Base-by-base conservation (phyloP, 2,888 invertebrate species). In the Tachystola acroxantha region DNA sequence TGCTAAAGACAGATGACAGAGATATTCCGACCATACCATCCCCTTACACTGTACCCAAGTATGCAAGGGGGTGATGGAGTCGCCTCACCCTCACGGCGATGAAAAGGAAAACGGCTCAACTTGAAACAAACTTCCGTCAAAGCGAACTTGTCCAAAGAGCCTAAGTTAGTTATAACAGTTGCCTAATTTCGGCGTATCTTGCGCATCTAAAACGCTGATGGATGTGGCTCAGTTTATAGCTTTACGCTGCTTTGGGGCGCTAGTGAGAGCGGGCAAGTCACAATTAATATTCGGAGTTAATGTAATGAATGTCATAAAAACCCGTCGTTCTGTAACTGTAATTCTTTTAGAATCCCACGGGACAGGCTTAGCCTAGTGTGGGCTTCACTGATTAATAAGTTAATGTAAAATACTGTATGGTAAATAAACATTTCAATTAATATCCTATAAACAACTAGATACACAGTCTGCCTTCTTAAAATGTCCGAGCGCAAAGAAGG, bases 41-140 rank as follows among this genome's bases (percentile, higher is more conserved):
- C n/a, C 3, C n/a, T n/a, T 24, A n/a, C n/a, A 24, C 24, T 24
- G n/a, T n/a, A n/a, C 16, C n/a, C 10, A 30, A 30, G 29, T 13
- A 30, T 30, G n/a, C 16, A 6, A 30, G 29, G 19, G 35, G 20
- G 22, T 7, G 7, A 2, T 6, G 26, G 28, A 12, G 28, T 20
- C 7, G 12, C 10, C 10, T 2, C 32, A 12, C 32, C 22, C 32
- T 20, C 22, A 26, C 19, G 19, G 10, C 33, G 33, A 14, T 33
- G 39, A 36, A 39, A 39, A 39, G 39, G 39, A 39, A 32, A 39
- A 32, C 39, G 35, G 31, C 24, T 25, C 5, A 39, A 39, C 32
- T 49, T 49, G 46, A 45, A 45, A 48, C 53, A 45, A 48, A 53
- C 52, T 57, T 55, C 47, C 43, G 39, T 53, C 53, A 54, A 53